Percentiles rank a stretch among this genome's conserved stretches.
phyloP scores from a whole-genome alignment of 2,888 invertebrate genomes.

The Liodrosophila aerea region DNA sequence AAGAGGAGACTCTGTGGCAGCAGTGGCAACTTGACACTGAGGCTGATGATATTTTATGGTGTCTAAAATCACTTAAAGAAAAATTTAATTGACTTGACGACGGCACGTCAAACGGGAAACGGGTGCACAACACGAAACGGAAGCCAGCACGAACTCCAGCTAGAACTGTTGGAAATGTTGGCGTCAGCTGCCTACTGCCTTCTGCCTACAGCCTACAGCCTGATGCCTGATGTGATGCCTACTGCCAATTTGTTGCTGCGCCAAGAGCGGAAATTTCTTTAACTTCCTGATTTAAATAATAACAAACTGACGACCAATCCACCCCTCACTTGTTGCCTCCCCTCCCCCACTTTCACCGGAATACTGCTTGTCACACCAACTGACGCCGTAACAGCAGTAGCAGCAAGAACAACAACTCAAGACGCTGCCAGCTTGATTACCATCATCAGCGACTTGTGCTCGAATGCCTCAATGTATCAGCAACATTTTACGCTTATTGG shows the following conservation, averaged over 20 bases:
- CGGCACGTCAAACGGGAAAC: slow-evolving; percentile 45
- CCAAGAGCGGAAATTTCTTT: slow-evolving; percentile 77
- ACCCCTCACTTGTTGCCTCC: neutral
- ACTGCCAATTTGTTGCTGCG: slow-evolving; percentile 73
- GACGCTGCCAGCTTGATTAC: slow-evolving; percentile 39
- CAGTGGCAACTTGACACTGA: slow-evolving; percentile 3
- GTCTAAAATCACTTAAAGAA: slow-evolving; percentile 74
- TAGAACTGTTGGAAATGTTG: neutral
- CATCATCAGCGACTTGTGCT: slow-evolving; percentile 44
- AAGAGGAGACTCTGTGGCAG: too few relatives aligned
- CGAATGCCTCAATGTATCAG: slow-evolving; percentile 41
- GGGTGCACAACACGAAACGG: slow-evolving; percentile 61
- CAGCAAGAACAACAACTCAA: slow-evolving; percentile 19
- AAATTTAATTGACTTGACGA: slow-evolving; percentile 72
- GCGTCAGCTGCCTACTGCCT: slow-evolving; percentile 22
- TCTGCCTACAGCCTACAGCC: slow-evolving; percentile 1
- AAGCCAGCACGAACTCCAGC: slow-evolving; percentile 45
- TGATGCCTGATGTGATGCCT: too few relatives aligned
- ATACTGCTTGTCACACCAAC: slow-evolving; percentile 68
- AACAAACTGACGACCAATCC: slow-evolving; percentile 58
- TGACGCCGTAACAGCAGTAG: slow-evolving; percentile 48
- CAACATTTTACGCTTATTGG: slow-evolving; percentile 19
- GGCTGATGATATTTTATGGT: slow-evolving; percentile 67
- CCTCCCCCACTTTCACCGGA: slow-evolving; percentile 4
- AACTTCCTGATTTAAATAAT: slow-evolving; percentile 81